Percentiles rank a stretch among this genome's conserved stretches.
phyloP scores from a whole-genome alignment of 1,140 invertebrate species.

The Mamestra configurata region DNA sequence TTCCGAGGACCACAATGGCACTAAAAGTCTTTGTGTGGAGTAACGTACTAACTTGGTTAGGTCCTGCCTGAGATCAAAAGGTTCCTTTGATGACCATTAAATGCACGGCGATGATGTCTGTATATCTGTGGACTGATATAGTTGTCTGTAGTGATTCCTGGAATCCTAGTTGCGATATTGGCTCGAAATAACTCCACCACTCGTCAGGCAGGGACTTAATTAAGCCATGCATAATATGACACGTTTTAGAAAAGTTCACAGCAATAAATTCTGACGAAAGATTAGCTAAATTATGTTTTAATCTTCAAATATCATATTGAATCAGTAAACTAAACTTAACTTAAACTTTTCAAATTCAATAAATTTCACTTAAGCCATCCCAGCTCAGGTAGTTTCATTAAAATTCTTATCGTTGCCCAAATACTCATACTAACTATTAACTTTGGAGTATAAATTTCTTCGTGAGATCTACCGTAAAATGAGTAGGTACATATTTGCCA shows the following conservation, averaged over 20 bases:
- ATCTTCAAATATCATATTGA: background rate
- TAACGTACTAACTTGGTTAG: background rate
- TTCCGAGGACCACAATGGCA: no score
- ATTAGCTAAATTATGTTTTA: no score
- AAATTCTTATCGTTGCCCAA: slow-evolving; percentile 26
- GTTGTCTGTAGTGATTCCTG: background rate
- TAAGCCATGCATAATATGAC: no score
- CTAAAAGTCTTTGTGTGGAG: background rate
- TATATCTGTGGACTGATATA: background rate
- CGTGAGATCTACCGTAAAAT: background rate
- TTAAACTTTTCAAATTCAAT: slow-evolving; percentile 16
- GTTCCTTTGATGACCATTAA: background rate
- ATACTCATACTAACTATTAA: slow-evolving; percentile 9
- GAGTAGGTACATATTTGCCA: background rate
- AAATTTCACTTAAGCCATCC: slow-evolving; percentile 17
- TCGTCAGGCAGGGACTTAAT: no score
- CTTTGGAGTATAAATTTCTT: background rate
- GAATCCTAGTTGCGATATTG: background rate
- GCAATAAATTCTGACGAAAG: no score
- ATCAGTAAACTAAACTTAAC: background rate
- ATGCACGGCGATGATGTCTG: background rate
- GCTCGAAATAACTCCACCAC: no score
- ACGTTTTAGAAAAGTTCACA: no score
- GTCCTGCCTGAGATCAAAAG: background rate
- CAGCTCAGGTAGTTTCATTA: slow-evolving; percentile 32